Evolutionary conservation across 2,888 invertebrate species (phyloP), one percentile per base, ranked within the genome.

Genomic region (Epicampocera succincta): DNA sequence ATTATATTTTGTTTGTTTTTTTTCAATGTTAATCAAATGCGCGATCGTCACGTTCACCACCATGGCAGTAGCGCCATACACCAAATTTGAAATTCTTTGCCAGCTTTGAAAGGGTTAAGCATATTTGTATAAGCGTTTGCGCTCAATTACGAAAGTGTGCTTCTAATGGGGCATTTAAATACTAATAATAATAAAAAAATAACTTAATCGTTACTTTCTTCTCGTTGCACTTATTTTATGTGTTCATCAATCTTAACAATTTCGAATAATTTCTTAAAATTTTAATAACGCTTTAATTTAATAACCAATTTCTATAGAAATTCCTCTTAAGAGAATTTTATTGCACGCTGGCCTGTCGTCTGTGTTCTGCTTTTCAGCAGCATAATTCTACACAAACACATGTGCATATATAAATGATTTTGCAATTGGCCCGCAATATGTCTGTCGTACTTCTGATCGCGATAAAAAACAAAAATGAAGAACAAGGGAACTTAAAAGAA

Each of bases 71-170:
- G n/a, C n/a, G n/a, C n/a, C n/a, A n/a, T n/a, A n/a, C n/a, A n/a
- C n/a, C n/a, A n/a, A n/a, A n/a, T n/a, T n/a, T n/a, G n/a, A n/a
- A n/a, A n/a, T n/a, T n/a, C n/a, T n/a, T n/a, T n/a, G n/a, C n/a
- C n/a, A n/a, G n/a, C n/a, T n/a, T n/a, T n/a, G n/a, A n/a, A 33
- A 33, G 6, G 33, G 33, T 33, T 33, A 33, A 33, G 8, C 9
- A 33, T 4, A 12, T 17, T n/a, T 29, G 8, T 13, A n/a, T n/a
- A n/a, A n/a, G n/a, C n/a, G n/a, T n/a, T n/a, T n/a, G n/a, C 13
- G 29, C 58, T 66, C 50, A 65, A 76, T 38, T 40, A 12, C 6
- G 58, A 77, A 81, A 81, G 73, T 74, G 58, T 81, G 81, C 65
- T 73, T 65, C 69, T 12, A 81, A 74, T 82, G 73, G 44, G 42